Conservation (phyloP, 2,797 vertebrate species). For the Hippopotamyrus pictus region DNA sequence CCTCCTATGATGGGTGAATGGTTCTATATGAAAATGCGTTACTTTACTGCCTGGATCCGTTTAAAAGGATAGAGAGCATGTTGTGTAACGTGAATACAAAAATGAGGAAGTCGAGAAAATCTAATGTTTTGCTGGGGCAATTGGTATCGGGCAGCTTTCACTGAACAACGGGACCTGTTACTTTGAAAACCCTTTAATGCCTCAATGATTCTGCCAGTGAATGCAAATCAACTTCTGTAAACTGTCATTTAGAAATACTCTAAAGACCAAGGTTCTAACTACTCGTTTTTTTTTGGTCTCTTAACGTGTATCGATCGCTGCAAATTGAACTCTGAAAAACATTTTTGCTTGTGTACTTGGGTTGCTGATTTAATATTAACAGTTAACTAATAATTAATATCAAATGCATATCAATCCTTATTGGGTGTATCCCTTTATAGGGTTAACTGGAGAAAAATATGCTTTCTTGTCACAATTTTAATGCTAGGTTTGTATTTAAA, state of each 20-base stretch:
- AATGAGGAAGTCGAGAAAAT: background rate
- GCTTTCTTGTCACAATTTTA: background rate
- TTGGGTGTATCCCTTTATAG: background rate
- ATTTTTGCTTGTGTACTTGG: background rate
- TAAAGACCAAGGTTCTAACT: background rate
- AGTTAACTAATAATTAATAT: background rate
- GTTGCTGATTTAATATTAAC: background rate
- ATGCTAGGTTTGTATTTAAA: background rate
- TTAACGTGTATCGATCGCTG: background rate
- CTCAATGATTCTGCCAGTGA: background rate
- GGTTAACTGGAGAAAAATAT: background rate
- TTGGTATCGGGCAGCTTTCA: background rate
- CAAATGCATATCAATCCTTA: background rate
- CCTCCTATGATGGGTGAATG: background rate
- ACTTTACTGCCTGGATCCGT: background rate
- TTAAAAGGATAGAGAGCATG: background rate
- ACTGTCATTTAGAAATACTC: background rate
- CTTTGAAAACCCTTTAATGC: background rate
- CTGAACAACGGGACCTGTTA: background rate
- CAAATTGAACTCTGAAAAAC: background rate
- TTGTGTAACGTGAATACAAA: background rate
- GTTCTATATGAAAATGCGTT: background rate
- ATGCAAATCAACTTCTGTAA: background rate
- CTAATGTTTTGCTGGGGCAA: background rate
- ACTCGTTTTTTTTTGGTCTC: background rate